These are phyloP conservation scores for Nemapogon koenigi DNA, from an alignment of 2,888 invertebrate species.

Conservation along the genomic window DNA sequence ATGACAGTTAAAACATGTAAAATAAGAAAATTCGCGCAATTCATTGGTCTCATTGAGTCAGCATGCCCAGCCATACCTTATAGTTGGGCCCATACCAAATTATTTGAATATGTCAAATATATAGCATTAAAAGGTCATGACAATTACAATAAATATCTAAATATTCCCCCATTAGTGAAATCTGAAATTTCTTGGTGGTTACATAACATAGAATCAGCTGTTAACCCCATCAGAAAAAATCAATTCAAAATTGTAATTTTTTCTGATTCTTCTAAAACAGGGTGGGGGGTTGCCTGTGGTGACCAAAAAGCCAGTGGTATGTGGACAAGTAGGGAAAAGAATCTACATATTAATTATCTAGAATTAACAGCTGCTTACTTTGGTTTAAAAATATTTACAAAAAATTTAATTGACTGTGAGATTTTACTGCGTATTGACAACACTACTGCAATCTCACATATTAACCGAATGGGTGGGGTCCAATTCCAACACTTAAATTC, in stretches of 20 bases:
- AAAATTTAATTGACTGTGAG: not conserved
- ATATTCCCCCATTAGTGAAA: not conserved
- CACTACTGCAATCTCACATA: constrained; percentile 7
- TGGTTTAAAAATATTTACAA: constrained; percentile 1
- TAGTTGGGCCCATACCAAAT: constrained; percentile 14
- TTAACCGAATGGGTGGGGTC: constrained; percentile 8
- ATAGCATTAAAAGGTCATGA: not conserved
- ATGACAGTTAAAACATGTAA: constrained; percentile 9
- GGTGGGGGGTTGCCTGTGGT: constrained; percentile 11
- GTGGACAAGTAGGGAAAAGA: constrained; percentile 5
- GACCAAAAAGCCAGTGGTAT: not conserved
- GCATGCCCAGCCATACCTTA: constrained; percentile 15
- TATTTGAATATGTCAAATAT: constrained; percentile 11
- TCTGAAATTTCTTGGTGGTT: constrained; percentile 14
- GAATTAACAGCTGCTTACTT: not conserved
- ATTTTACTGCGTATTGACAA: constrained; percentile 1
- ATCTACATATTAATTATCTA: not conserved
- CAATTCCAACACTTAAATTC: constrained; percentile 5
- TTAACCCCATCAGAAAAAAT: constrained; percentile 1
- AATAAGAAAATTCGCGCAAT: constrained; percentile 12
- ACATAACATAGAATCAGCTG: constrained; percentile 6
- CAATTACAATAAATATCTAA: constrained; percentile 9
- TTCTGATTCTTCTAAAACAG: constrained; percentile 11
- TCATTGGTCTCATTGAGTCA: constrained; percentile 13
- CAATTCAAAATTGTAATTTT: constrained; percentile 11